Evolutionary conservation across 2,113 vertebrate genomes (phyloP), one percentile per base, ranked within the genome.

Genomic region (Arizona elegans): DNA sequence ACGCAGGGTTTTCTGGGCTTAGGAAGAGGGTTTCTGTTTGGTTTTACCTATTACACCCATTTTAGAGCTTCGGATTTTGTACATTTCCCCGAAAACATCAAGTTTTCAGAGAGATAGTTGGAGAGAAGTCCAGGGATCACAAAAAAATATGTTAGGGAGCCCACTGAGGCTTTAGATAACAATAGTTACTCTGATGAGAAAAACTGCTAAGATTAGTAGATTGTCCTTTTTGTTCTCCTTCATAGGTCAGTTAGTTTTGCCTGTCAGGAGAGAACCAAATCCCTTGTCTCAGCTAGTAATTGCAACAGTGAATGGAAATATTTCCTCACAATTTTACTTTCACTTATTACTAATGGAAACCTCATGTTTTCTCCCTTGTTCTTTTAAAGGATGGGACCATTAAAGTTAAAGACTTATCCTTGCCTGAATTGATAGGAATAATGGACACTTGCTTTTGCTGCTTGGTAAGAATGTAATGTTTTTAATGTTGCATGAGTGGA

Each of bases 381-480:
- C 26, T 23, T 33, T 54, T 95, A 90, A 96, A 99, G 99, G 99
- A 99, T 96, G 98, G 98, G 86, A 98, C 98, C 75, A 99, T 99
- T 96, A 98, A 99, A 97, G 99, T 99, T 96, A 99, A 99, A 97
- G 99, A 99, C 93, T 98, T 99, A 59, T 98, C 98, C 94, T 98
- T 99, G 89, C 99, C 99, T 81, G 99, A 99, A 95, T 98, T 99
- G 38, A 98, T 99, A 91, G 99, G 99, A 24, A 99, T 99, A 96
- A 99, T 99, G 97, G 99, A 99, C 97, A 99, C 99, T 0, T 99
- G 98, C 96, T 99, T 99, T 97, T 99, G 99, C 97, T 99, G 99
- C 97, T 98, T 99, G 99, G 99, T 99, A 97, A 98, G 98, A 95
- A 86, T 93, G 19, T 92, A 54, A 0, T 52, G 23, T 94, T 95